Conservation (phyloP, 2,888 invertebrate genomes). For the Lucinisca nassula region DNA sequence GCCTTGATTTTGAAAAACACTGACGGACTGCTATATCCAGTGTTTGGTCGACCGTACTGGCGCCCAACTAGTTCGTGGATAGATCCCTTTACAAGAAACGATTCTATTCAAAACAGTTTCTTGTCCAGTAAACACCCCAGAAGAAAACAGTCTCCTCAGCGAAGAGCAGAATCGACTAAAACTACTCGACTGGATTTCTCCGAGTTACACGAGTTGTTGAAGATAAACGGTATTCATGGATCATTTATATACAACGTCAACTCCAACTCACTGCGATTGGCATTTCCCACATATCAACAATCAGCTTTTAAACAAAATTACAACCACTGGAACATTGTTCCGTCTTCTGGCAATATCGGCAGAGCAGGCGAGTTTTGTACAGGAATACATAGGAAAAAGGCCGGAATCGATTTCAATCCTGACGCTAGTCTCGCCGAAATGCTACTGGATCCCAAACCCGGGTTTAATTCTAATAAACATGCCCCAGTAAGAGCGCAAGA, state of each 20-base stretch:
- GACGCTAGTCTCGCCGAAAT: too few species aligned
- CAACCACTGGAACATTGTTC: neutral
- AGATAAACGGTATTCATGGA: conserved; percentile 46
- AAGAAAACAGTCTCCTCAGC: neutral
- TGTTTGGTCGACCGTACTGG: conserved; percentile 37
- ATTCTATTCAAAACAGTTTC: neutral
- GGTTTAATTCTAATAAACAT: too few species aligned
- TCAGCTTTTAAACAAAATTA: neutral
- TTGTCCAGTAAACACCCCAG: neutral
- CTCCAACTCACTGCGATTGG: neutral
- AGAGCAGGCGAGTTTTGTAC: too few species aligned
- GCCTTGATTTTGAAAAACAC: conserved; percentile 73
- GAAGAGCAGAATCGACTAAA: conserved; percentile 19
- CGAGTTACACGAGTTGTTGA: conserved; percentile 34
- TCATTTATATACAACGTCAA: conserved; percentile 12
- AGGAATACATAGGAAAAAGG: too few species aligned
- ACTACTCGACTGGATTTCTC: conserved; percentile 26
- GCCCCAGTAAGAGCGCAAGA: neutral
- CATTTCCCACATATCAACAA: neutral
- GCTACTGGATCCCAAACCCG: too few species aligned
- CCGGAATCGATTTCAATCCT: too few species aligned
- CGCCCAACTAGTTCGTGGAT: conserved; percentile 6
- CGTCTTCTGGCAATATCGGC: neutral
- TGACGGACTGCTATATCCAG: conserved; percentile 52
- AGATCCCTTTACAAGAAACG: neutral